A percentile compares a stretch with the other conserved stretches of the same genome.
Evolutionary conservation across 2,113 vertebrate species (phyloP).

Genomic region (Lycaon pictus): DNA sequence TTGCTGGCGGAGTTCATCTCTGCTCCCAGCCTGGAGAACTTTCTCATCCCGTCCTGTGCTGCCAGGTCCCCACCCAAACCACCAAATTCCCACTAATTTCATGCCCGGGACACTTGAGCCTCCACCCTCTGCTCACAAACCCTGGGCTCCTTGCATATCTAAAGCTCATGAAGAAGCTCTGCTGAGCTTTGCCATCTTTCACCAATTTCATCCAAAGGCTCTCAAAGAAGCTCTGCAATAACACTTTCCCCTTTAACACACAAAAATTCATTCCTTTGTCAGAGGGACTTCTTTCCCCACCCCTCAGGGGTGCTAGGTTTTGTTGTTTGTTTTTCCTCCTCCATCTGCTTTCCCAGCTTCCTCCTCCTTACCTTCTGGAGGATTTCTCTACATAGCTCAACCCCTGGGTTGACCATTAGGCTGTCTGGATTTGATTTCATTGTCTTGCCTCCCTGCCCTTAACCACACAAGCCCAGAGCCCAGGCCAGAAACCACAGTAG

Average conservation of each 20-base stretch:
- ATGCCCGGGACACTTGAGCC: not conserved
- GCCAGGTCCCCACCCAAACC: not conserved
- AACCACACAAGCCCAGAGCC: not conserved
- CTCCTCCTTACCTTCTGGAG: not conserved
- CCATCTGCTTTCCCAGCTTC: not conserved
- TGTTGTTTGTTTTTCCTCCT: not conserved
- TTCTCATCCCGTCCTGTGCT: not conserved
- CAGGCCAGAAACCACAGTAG: not conserved
- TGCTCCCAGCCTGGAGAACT: not conserved
- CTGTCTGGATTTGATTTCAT: not conserved
- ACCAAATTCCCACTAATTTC: not conserved
- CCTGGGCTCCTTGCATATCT: not conserved
- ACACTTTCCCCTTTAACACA: not conserved
- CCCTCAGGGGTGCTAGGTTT: not conserved
- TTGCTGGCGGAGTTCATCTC: fast-evolving
- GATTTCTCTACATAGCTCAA: not conserved
- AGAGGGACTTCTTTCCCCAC: not conserved
- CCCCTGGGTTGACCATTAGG: not conserved
- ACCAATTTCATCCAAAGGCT: not conserved
- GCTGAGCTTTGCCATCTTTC: not conserved
- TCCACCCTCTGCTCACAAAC: not conserved
- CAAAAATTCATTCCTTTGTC: not conserved
- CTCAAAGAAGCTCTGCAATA: not conserved
- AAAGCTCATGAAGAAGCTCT: not conserved
- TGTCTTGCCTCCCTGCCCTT: not conserved